These are phyloP conservation scores for Apteryx owenii DNA, from an alignment of 2,113 vertebrate genomes.

Conservation along the genomic window DNA sequence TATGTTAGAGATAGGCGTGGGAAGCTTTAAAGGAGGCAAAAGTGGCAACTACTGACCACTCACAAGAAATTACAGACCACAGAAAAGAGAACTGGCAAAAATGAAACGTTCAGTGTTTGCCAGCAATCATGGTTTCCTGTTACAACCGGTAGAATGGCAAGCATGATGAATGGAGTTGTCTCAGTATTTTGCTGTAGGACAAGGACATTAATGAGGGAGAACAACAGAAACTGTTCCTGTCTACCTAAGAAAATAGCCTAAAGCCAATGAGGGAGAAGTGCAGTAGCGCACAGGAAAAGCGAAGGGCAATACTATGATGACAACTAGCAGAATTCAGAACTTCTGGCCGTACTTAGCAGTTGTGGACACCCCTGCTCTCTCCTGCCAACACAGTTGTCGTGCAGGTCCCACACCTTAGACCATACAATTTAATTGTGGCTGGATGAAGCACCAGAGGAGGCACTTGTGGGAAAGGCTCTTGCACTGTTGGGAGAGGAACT, in stretches of 20 bases:
- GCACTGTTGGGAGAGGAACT: not conserved
- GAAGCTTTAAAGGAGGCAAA: not conserved
- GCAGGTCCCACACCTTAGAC: fast-evolving
- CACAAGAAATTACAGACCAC: not conserved
- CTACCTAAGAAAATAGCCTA: not conserved
- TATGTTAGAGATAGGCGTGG: not conserved
- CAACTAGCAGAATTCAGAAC: not conserved
- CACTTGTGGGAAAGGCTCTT: not conserved
- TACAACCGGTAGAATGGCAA: not conserved
- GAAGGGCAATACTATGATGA: not conserved
- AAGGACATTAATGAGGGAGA: not conserved
- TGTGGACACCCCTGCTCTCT: not conserved
- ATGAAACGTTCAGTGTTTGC: not conserved
- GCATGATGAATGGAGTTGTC: not conserved
- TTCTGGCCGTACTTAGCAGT: not conserved
- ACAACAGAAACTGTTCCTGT: not conserved
- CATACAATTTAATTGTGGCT: fast-evolving
- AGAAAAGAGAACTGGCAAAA: not conserved
- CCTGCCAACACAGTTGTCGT: fast-evolving
- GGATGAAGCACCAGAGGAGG: not conserved
- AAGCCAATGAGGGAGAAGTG: not conserved
- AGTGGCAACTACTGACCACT: too few species aligned
- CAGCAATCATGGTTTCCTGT: not conserved
- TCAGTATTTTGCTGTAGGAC: not conserved
- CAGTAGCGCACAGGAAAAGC: fast-evolving